Percentiles rank a stretch among this genome's conserved stretches.
These are phyloP conservation scores for Amiota communis DNA, from an alignment of 2,888 invertebrate species.

Conservation along the genomic window DNA sequence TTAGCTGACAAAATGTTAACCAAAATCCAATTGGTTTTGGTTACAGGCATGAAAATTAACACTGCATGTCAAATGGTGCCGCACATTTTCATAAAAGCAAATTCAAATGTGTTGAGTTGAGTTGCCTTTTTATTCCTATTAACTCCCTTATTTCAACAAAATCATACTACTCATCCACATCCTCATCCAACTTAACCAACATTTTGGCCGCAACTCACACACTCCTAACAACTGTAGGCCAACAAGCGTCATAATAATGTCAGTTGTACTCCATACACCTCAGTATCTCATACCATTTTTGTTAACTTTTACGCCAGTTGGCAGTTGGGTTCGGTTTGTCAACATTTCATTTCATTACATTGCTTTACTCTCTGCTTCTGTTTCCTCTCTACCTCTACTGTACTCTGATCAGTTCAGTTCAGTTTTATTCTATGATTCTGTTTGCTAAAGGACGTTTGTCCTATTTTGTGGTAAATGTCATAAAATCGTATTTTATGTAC, in stretches of 20 bases:
- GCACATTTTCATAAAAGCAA: conserved; percentile 38
- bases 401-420: background rate
- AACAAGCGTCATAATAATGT: conserved; percentile 19
- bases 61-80: conserved; percentile 37
- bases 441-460: conserved; percentile 37
- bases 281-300: background rate
- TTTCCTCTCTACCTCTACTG: too few relatives aligned
- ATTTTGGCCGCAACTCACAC: background rate
- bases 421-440: background rate
- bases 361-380: too few relatives aligned
- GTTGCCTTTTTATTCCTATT: too few relatives aligned
- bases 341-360: background rate
- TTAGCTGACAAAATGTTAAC: background rate
- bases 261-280: background rate
- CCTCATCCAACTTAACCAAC: background rate
- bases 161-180: background rate
- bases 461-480: conserved; percentile 32
- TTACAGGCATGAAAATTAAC: conserved; percentile 29
- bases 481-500: conserved; percentile 50
- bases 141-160: too few relatives aligned
- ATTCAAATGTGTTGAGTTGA: conserved; percentile 19
- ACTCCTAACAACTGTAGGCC: background rate
- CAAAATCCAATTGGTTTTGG: conserved; percentile 13
- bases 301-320: background rate
- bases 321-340: background rate